Evolutionary conservation across 2,113 vertebrate species (phyloP).

Genomic region (Gavia stellata): DNA sequence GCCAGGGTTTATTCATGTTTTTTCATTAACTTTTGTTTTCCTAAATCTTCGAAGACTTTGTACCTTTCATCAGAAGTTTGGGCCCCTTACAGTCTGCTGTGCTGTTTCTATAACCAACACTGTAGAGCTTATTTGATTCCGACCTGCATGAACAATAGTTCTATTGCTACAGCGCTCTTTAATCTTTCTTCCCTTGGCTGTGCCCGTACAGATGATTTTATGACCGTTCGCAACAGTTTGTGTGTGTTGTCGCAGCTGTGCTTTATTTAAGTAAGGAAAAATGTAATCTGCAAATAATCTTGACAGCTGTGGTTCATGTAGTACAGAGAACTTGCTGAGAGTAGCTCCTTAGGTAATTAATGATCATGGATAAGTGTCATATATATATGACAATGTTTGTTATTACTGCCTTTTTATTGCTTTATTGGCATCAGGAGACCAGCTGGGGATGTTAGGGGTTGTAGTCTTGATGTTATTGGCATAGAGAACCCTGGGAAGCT

Average conservation of each 20-base stretch:
- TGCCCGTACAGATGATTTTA: background rate
- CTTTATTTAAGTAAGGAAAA: slow-evolving; percentile 40
- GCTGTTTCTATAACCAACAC: background rate
- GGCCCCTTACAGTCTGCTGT: background rate
- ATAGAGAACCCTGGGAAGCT: background rate
- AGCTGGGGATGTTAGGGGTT: background rate
- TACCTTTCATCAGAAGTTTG: background rate
- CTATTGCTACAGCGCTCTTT: background rate
- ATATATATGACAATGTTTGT: background rate
- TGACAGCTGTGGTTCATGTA: slow-evolving; percentile 8
- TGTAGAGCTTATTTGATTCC: background rate
- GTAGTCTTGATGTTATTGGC: background rate
- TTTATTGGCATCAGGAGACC: slow-evolving; percentile 37
- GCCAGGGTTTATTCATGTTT: background rate
- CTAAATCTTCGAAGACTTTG: background rate
- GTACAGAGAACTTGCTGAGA: background rate
- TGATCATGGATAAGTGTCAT: background rate
- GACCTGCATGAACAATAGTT: background rate
- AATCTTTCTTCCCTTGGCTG: background rate
- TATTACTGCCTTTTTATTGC: slow-evolving; percentile 33
- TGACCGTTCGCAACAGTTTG: background rate
- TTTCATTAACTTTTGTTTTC: background rate
- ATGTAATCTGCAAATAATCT: slow-evolving; percentile 11
- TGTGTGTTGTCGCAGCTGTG: slow-evolving; percentile 32
- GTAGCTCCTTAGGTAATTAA: background rate